Base-by-base conservation (phyloP, 2,888 invertebrate genomes). In the Eugnorisma glareosa region DNA sequence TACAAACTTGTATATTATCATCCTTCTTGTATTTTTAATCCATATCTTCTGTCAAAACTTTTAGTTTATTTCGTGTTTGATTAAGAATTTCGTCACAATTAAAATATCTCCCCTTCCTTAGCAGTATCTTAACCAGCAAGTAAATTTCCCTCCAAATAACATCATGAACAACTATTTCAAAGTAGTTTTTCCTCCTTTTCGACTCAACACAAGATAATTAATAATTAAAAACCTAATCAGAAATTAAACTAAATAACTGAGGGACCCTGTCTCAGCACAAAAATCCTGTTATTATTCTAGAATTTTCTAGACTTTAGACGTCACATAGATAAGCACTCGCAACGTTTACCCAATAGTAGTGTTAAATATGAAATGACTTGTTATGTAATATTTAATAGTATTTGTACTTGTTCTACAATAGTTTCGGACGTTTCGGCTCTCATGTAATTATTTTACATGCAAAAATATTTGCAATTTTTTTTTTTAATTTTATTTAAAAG, bases 251-350 rank as follows among this genome's bases (percentile, higher is more conserved):
- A 73, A 84, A 86, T 45, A 91, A 91, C 90, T 90, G 90, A 93
- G 94, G 94, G 94, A 93, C 94, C 93, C 92, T 84, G 94, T 94
- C 92, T 94, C 94, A 92, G 94, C 94, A 94, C 95, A 94, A 94
- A 86, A 79, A 75, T 54, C 72, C 67, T 86, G 77, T 81, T 84
- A 83, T 82, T 66, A 77, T 79, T 83, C 81, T 84, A 87, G 85
- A 79, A 45, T 66, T 74, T 83, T 81, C 82, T 87, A 84, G 81
- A 75, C 54, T 73, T 73, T 88, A 81, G 77, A 79, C 67, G 68
- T 79, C 73, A 80, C 75, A 68, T 85, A 83, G 86, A 73, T 51
- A 72, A 78, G 73, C 86, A 79, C 76, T 79, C 66, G 59, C 73
- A 79, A 79, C 35, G 70, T 80, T 77, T 75, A 79, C 76, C 77